Evolutionary conservation across 2,797 vertebrate genomes (phyloP).

Genomic region (Pelobates cultripes): DNA sequence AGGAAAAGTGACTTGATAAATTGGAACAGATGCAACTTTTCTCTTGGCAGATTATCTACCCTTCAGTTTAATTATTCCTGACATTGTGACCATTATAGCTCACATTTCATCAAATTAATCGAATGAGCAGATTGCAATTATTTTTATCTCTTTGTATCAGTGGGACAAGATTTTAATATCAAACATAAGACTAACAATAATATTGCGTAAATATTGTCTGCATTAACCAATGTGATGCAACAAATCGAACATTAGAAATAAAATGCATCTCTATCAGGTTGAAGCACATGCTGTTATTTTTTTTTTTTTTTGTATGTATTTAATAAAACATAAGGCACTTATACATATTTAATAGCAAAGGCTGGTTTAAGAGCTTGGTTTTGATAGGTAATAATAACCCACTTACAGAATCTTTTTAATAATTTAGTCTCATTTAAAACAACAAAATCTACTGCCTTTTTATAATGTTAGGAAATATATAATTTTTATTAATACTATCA

Average conservation of each 20-base stretch:
- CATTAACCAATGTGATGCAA: constrained; percentile 13
- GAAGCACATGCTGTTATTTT: constrained; percentile 30
- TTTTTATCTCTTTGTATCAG: constrained; percentile 57
- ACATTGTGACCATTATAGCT: constrained; percentile 59
- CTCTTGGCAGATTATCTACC: constrained; percentile 62
- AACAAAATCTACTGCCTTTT: constrained; percentile 66
- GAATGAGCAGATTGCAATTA: constrained; percentile 63
- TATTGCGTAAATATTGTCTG: not conserved
- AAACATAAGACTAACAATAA: constrained; percentile 3
- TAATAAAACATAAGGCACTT: constrained; percentile 68
- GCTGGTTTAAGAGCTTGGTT: constrained; percentile 65
- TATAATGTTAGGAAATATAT: constrained; percentile 64
- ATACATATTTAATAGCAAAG: constrained; percentile 72
- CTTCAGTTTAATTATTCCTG: constrained; percentile 66
- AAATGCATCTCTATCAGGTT: constrained; percentile 36
- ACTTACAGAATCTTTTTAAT: constrained; percentile 67
- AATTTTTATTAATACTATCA: constrained; percentile 65
- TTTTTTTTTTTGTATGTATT: constrained; percentile 54
- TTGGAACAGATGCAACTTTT: constrained; percentile 65
- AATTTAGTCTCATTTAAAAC: constrained; percentile 69
- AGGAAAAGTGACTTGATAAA: constrained; percentile 63
- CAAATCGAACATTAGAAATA: constrained; percentile 19
- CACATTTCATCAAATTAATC: constrained; percentile 56
- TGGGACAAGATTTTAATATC: constrained; percentile 41
- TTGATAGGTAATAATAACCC: constrained; percentile 69